Evolutionary conservation across 2,888 invertebrate species (phyloP), one percentile per base, ranked within the genome.

Genomic region (Coelinius sp.): DNA sequence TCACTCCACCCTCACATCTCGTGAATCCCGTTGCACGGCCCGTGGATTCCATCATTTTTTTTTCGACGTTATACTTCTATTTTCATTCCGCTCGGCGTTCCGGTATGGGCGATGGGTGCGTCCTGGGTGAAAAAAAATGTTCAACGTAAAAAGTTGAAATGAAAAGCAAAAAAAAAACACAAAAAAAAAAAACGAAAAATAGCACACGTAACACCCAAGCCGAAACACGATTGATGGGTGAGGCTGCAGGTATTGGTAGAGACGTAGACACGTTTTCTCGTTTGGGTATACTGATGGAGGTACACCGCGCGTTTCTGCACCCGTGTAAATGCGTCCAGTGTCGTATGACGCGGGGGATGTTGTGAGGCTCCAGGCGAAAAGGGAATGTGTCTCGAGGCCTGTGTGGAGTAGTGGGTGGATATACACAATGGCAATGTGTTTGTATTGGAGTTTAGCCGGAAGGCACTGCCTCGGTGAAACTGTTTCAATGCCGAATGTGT

Each of bases 71-170:
- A 84, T 84, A 84, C 82, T 85, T 84, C 81, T 83, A 83, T 85
- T 85, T 85, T 82, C 82, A 83, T 84, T 83, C 81, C 79, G 79
- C 80, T 81, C 83, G 82, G 82, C 84, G 82, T 83, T 83, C 78
- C 80, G 76, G 69, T 67, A 72, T 41, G 41, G 41, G 20, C 46
- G 46, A 74, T 73, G 77, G 63, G 68, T 75, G 72, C 74, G 56
- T 63, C 69, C 49, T 73, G 70, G 71, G 67, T 38, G 65, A 38
- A 44, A 62, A 62, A 69, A 74, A 71, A 71, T 17, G 20, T 20
- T 41, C 41, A 41, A 41, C 41, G 41, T 3, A 14, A 49, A 17
- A 14, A 46, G 31, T 31, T 31, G 31, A 31, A 31, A 31, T 31
- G 8, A 46, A 46, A 49, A 49, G n/a, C n/a, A 65, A 53, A 53